A percentile compares a stretch with the other conserved stretches of the same genome.
phyloP scores from a whole-genome alignment of 2,797 vertebrate species.

The Pangasius mekongensis region DNA sequence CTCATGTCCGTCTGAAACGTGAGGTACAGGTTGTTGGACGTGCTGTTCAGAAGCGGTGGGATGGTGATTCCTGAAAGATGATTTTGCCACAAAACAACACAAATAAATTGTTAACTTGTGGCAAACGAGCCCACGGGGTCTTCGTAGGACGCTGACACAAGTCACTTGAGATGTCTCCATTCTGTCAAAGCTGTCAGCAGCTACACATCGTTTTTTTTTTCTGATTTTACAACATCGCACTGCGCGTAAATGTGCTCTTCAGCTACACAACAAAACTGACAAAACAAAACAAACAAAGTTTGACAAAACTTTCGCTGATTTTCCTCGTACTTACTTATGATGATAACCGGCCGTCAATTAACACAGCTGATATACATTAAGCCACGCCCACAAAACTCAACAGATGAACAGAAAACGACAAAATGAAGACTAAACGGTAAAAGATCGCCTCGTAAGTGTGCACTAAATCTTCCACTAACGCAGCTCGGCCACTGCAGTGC shows the following conservation, averaged over 20 bases:
- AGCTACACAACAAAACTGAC: no score
- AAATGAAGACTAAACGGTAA: neutral
- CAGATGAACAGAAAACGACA: neutral
- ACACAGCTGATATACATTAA: neutral
- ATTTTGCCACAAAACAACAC: neutral
- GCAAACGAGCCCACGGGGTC: neutral
- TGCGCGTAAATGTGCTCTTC: no score
- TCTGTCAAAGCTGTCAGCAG: neutral
- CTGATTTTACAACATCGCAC: neutral
- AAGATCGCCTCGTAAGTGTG: neutral
- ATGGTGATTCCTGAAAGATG: conserved; percentile 88
- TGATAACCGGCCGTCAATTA: neutral
- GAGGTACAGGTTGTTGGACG: conserved; percentile 94
- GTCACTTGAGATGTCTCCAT: neutral
- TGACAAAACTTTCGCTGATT: neutral
- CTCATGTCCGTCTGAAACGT: conserved; percentile 99
- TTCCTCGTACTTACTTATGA: no score
- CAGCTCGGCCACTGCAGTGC: neutral
- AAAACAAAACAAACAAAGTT: no score
- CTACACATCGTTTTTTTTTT: neutral
- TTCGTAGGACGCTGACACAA: neutral
- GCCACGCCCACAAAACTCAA: neutral
- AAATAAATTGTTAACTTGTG: no score
- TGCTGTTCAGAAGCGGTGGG: conserved; percentile 94
- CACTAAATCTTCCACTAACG: neutral